phyloP scores from a whole-genome alignment of 2,888 invertebrate species.

The Callosobruchus maculatus region DNA sequence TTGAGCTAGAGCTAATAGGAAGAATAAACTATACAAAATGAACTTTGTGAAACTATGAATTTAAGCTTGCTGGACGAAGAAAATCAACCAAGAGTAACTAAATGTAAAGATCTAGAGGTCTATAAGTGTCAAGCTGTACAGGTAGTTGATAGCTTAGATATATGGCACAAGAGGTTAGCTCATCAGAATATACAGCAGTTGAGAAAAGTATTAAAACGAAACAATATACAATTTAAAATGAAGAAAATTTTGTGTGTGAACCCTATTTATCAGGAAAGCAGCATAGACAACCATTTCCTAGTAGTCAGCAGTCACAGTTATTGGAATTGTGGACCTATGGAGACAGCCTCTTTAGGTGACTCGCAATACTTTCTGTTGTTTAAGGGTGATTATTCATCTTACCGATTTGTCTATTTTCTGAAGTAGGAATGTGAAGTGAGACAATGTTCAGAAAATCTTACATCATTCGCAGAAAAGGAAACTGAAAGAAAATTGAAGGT shows the following conservation, averaged over 20 bases:
- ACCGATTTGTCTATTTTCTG: conserved; percentile 20
- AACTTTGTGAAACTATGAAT: conserved; percentile 7
- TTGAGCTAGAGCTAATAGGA: conserved; percentile 13
- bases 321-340: conserved; percentile 19
- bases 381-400: conserved; percentile 23
- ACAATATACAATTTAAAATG: conserved; percentile 9
- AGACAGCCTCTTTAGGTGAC: conserved; percentile 9
- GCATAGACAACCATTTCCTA: conserved; percentile 9
- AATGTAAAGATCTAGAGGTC: too few relatives aligned
- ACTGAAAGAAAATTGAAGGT: conserved; percentile 27
- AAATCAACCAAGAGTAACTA: too few relatives aligned
- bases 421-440: conserved; percentile 24
- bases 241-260: conserved; percentile 4
- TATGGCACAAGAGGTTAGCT: conserved; percentile 10
- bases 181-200: conserved; percentile 12
- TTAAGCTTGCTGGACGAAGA: too few relatives aligned
- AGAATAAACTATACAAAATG: conserved; percentile 16
- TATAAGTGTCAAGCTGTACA: too few relatives aligned
- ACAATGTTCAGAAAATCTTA: conserved; percentile 19
- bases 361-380: conserved; percentile 18
- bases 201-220: conserved; percentile 6
- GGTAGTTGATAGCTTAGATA: too few relatives aligned
- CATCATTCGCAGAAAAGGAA: conserved; percentile 26
- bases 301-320: conserved; percentile 6
- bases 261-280: conserved; percentile 16